These are phyloP conservation scores for Hylomyscus alleni DNA, from an alignment of 2,797 vertebrate genomes.

Conservation along the genomic window DNA sequence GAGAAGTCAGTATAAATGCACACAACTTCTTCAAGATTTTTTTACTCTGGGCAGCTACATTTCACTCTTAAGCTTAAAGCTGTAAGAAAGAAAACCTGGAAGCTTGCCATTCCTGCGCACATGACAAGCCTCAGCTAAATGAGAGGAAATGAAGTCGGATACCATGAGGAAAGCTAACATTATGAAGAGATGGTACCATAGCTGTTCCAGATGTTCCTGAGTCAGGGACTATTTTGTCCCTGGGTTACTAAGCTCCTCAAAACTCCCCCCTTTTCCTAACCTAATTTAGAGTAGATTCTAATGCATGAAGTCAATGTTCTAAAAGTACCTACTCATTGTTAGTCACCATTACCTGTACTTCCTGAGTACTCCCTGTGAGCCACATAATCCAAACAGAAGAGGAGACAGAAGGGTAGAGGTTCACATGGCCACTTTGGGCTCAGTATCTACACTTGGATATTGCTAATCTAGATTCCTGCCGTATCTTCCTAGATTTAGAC, in stretches of 20 bases:
- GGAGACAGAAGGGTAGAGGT: neutral
- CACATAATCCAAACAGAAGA: neutral
- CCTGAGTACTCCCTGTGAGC: neutral
- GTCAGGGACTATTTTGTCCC: neutral
- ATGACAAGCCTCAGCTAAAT: neutral
- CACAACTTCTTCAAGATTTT: neutral
- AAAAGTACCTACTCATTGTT: neutral
- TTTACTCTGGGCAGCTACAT: neutral
- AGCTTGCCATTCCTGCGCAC: neutral
- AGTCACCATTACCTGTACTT: neutral
- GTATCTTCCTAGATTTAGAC: neutral
- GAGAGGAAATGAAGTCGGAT: neutral
- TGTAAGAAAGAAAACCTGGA: neutral
- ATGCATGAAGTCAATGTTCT: neutral
- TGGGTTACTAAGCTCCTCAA: neutral
- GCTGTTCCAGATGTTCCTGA: neutral
- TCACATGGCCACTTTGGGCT: neutral
- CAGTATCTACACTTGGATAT: neutral
- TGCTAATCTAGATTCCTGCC: neutral
- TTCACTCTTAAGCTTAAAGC: constrained; percentile 16
- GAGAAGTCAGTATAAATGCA: neutral
- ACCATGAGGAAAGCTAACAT: neutral
- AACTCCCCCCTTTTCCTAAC: neutral
- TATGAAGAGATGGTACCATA: no score
- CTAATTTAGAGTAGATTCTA: neutral